These are phyloP conservation scores for Cyrtorhinus lividipennis DNA, from an alignment of 1,140 invertebrate species.

Conservation along the genomic window DNA sequence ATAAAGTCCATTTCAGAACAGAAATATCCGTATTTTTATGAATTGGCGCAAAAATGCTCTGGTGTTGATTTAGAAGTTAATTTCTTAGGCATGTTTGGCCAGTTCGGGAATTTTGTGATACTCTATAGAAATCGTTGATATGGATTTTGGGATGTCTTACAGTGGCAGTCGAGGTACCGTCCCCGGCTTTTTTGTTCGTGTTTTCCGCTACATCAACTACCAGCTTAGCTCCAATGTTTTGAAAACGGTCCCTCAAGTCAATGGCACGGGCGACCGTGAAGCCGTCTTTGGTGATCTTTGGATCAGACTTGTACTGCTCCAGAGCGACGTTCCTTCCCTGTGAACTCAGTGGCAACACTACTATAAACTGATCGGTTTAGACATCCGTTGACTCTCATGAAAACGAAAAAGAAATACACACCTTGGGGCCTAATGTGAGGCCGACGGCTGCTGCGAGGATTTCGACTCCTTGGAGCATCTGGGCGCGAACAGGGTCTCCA, in stretches of 20 bases:
- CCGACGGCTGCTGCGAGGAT: constrained; percentile 17
- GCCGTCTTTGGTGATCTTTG: constrained; percentile 64
- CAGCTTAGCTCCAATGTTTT: constrained; percentile 58
- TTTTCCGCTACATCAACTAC: constrained; percentile 63
- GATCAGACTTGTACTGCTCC: constrained; percentile 57
- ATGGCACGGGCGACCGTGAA: constrained; percentile 62
- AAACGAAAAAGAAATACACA: constrained; percentile 4
- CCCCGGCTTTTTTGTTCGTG: constrained; percentile 59
- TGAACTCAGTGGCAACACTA: too few species aligned
- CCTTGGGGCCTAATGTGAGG: constrained; percentile 18
- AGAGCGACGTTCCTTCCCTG: constrained; percentile 60
- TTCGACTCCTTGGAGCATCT: constrained; percentile 17
- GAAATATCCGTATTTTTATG: too few species aligned
- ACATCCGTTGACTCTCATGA: background rate
- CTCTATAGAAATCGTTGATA: background rate
- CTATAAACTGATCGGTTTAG: too few species aligned
- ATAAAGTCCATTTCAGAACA: too few species aligned
- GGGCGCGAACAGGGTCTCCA: constrained; percentile 9
- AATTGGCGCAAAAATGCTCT: too few species aligned
- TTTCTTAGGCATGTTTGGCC: too few species aligned
- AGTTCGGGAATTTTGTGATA: background rate
- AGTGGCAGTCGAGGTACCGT: constrained; percentile 63
- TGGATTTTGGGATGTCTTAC: constrained; percentile 28
- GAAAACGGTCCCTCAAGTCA: constrained; percentile 56
- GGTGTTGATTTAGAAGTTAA: too few species aligned